Conservation (phyloP, 2,888 invertebrate species). For the Macrosoma leucophasiata region DNA sequence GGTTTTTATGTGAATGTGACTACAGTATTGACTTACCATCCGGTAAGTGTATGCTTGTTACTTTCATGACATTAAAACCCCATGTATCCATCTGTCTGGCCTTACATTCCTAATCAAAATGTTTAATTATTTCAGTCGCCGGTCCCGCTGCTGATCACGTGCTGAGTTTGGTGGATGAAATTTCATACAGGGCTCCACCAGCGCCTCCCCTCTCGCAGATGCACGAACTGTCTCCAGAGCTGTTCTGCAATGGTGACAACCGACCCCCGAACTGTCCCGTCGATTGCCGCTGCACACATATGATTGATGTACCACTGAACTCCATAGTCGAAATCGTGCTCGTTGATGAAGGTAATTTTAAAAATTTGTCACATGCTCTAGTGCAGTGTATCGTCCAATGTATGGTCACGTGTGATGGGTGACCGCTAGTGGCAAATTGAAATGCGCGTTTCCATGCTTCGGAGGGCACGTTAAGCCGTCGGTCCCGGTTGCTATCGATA, state of each 20-base stretch:
- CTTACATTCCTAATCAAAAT: too few species aligned
- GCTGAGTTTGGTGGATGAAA: conserved; percentile 85
- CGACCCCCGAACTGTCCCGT: conserved; percentile 82
- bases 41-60: too few species aligned
- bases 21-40: too few species aligned
- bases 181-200: conserved; percentile 83
- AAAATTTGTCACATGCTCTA: too few species aligned
- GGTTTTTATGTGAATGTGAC: too few species aligned
- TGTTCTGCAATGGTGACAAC: conserved; percentile 87
- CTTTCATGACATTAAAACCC: not conserved
- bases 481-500: too few species aligned
- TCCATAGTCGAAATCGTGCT: conserved; percentile 91
- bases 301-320: conserved; percentile 87
- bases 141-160: conserved; percentile 84
- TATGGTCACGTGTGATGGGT: too few species aligned
- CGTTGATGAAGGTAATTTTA: conserved; percentile 83
- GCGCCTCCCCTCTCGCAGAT: conserved; percentile 88
- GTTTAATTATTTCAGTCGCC: conserved; percentile 75
- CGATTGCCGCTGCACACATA: conserved; percentile 90
- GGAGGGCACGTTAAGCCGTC: too few species aligned
- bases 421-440: too few species aligned
- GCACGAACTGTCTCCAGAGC: conserved; percentile 81
- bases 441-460: too few species aligned
- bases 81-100: too few species aligned
- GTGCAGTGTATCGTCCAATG: too few species aligned